These are phyloP conservation scores for Ophion ventricosus DNA, from an alignment of 2,888 invertebrate genomes.

Conservation along the genomic window DNA sequence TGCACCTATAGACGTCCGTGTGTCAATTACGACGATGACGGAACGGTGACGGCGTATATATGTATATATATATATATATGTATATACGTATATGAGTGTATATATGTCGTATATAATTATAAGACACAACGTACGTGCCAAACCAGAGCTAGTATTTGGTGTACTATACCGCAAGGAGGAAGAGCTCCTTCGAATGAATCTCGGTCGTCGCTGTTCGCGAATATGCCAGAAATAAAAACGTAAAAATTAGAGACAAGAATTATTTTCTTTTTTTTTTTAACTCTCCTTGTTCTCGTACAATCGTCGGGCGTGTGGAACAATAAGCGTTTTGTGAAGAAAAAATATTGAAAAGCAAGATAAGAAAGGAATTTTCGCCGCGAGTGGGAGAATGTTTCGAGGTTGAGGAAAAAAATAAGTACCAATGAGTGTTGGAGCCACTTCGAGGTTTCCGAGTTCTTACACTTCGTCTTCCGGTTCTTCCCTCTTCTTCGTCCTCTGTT, in stretches of 20 bases:
- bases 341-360: slow-evolving; percentile 14
- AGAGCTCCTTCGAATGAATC: slow-evolving; percentile 28
- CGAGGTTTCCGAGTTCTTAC: slow-evolving; percentile 22
- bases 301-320: slow-evolving; percentile 25
- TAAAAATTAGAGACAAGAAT: slow-evolving; percentile 23
- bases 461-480: slow-evolving; percentile 33
- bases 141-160: slow-evolving; percentile 28
- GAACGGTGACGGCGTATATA: slow-evolving; percentile 20
- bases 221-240: slow-evolving; percentile 27
- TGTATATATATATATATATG: background rate
- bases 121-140: slow-evolving; percentile 21
- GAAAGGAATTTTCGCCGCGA: slow-evolving; percentile 8
- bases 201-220: background rate
- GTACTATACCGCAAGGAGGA: slow-evolving; percentile 20
- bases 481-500: slow-evolving; percentile 33
- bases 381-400: slow-evolving; percentile 16
- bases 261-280: slow-evolving; percentile 2
- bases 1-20: slow-evolving; percentile 24
- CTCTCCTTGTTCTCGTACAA: slow-evolving; percentile 15
- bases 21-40: slow-evolving; percentile 56
- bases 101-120: background rate
- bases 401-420: slow-evolving; percentile 33
- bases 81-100: background rate
- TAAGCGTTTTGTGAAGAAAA: slow-evolving; percentile 33
- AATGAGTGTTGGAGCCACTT: slow-evolving; percentile 25